Evolutionary conservation across 2,888 invertebrate species (phyloP), one percentile per base, ranked within the genome.

Genomic region (Troilus luridus): DNA sequence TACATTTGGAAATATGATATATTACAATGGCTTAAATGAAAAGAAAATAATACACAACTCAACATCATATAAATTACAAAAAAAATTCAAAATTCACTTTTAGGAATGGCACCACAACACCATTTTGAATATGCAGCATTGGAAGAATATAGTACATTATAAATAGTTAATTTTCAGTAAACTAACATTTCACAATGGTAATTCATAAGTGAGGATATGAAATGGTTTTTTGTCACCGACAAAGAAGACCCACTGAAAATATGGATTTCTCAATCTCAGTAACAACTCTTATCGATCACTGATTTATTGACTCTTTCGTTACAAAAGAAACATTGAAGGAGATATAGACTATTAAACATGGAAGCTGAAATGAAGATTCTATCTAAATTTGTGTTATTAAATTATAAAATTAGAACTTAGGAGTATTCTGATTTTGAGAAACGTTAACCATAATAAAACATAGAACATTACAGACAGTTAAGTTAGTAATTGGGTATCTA

Each of bases 1-100:
- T 56, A 58, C 56, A 85, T 58, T 81, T 54, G 56, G 21, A 85
- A 85, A n/a, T 85, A 85, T 85, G 12, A 85, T 54, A 85, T 11
- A 85, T 85, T 85, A 56, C 81, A 85, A 41, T 41, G 54, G 41
- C 41, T 81, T 19, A 54, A 11, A 41, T 24, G 9, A 17, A 56
- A 77, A 77, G 41, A 17, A 72, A 72, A 27, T 72, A 72, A 27
- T 72, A 27, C 11, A 72, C n/a, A 72, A 72, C 21, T 64, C 9
- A n/a, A 10, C 5, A 41, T 41, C 41, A 77, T 77, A 41, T 17
- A 77, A 27, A 72, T 72, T 72, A 19, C 19, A 77, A 41, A 27
- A 77, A 77, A 27, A 77, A 77, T 27, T 14, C 21, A 64, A 64
- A 72, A 24, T 72, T 27, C 17, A 14, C 27, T 27, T 27, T 72